Evolutionary conservation across 2,797 vertebrate species (phyloP).

Genomic region (Sardinella longiceps): DNA sequence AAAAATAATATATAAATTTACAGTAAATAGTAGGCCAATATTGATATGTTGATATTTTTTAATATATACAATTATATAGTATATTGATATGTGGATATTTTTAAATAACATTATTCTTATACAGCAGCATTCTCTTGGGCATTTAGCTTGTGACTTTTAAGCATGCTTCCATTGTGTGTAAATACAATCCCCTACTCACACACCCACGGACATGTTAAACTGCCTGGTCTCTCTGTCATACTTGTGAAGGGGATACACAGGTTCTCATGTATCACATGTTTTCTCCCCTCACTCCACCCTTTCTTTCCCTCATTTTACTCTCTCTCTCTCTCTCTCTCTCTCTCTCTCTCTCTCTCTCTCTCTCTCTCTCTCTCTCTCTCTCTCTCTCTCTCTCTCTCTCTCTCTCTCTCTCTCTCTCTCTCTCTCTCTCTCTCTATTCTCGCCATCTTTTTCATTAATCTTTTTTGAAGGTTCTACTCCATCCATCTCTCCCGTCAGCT

Average conservation of each 20-base stretch:
- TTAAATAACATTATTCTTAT: background rate
- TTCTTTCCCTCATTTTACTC: conserved; percentile 32
- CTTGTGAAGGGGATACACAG: background rate
- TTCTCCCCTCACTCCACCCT: background rate
- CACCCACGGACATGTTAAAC: background rate
- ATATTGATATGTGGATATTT: too few species aligned
- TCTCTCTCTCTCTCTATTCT: conserved; percentile 36
- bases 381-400: conserved; percentile 45
- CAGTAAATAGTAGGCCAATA: too few species aligned
- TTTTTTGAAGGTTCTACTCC: conserved; percentile 89
- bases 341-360: background rate
- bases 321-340: background rate
- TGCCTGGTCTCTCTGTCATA: background rate
- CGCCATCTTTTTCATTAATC: conserved; percentile 91
- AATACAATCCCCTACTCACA: background rate
- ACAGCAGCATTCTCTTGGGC: background rate
- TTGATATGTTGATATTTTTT: too few species aligned
- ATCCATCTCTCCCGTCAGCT: conserved; percentile 93
- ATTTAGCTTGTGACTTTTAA: background rate
- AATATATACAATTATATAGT: background rate
- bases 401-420: conserved; percentile 41
- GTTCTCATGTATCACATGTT: background rate
- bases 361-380: conserved; percentile 40
- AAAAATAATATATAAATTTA: too few species aligned
- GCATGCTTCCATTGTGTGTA: background rate